Evolutionary conservation across 2,113 vertebrate genomes (phyloP), one percentile per base, ranked within the genome.

Genomic region (Propithecus coquereli): DNA sequence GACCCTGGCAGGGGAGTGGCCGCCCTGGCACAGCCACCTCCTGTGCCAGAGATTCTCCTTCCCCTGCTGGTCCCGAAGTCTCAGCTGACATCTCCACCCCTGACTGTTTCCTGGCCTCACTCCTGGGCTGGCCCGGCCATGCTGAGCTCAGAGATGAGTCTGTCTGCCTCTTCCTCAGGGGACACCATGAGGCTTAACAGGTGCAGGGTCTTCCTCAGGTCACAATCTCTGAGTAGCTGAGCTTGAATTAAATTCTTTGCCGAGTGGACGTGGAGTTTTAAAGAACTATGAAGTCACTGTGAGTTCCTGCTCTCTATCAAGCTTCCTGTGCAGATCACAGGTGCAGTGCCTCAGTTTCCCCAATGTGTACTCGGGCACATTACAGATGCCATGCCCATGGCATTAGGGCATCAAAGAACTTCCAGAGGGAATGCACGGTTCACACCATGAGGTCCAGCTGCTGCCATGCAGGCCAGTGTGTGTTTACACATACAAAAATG

Each of bases 11-110:
- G 12, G 5, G 47, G 37, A 54, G 7, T 12, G 27, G 8, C 1
- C 4, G 1, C 27, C 8, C 12, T n/a, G 45, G 8, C 18, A 45
- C 7, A 40, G 23, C 16, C 17, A 47, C 16, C 0, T 0, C 74
- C 30, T 34, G 74, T 30, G 8, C 40, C 32, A 7, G 27, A 27
- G 27, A 73, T 27, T 45, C 40, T 73, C 71, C 14, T 74, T 17
- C 73, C 27, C 14, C 43, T 30, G 13, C 71, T 47, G 25, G 73
- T 5, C 43, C 8, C 27, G 32, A 5, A 4, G 0, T 76, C 73
- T 47, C 43, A 16, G 43, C 27, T 3, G 14, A 59, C 37, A 6
- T 45, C 17, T 23, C 1, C 8, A 87, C 11, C 8, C n/a, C 27
- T 34, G 25, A 3, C 4, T 47, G 23, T 43, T 17, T 57, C 11